Evolutionary conservation across 2,113 vertebrate species (phyloP).

Genomic region (Sinocyclocheilus anophthalmus): DNA sequence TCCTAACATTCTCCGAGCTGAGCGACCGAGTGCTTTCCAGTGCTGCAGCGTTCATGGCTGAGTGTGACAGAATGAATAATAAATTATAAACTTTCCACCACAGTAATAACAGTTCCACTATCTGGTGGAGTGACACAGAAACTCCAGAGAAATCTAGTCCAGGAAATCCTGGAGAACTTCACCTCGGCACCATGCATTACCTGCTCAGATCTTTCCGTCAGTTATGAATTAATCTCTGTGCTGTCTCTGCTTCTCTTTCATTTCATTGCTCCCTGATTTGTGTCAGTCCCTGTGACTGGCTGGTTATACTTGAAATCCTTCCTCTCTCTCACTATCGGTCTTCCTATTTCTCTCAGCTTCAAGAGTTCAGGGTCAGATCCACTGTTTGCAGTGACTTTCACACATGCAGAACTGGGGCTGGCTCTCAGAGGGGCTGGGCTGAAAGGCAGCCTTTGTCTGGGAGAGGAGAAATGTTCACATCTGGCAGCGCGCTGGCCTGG

Average conservation of each 20-base stretch:
- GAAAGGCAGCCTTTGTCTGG: slow-evolving; percentile 50
- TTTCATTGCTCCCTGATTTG: not conserved
- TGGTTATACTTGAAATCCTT: slow-evolving; percentile 28
- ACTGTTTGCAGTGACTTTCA: slow-evolving; percentile 51
- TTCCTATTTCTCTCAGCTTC: slow-evolving; percentile 33
- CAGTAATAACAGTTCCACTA: slow-evolving; percentile 42
- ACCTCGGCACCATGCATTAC: not conserved
- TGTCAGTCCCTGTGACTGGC: not conserved
- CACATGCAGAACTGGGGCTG: slow-evolving; percentile 37
- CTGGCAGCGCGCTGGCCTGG: slow-evolving; percentile 35
- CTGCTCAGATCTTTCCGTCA: slow-evolving; percentile 12
- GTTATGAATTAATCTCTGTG: slow-evolving; percentile 39
- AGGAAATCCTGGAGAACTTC: slow-evolving; percentile 7
- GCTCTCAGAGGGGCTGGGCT: slow-evolving; percentile 33
- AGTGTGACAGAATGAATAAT: slow-evolving; percentile 47
- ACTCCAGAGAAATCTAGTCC: slow-evolving; percentile 17
- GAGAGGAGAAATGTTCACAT: slow-evolving; percentile 45
- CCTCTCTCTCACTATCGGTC: not conserved
- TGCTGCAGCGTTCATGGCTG: slow-evolving; percentile 1
- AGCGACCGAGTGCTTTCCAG: not conserved
- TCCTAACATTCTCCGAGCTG: not conserved
- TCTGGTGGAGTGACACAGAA: slow-evolving; percentile 17
- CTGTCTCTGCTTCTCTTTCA: slow-evolving; percentile 27
- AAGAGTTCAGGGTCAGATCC: slow-evolving; percentile 42
- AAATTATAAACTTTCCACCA: slow-evolving; percentile 47